Base-by-base conservation (phyloP, 2,113 vertebrate genomes). In the Phoenicopterus ruber region DNA sequence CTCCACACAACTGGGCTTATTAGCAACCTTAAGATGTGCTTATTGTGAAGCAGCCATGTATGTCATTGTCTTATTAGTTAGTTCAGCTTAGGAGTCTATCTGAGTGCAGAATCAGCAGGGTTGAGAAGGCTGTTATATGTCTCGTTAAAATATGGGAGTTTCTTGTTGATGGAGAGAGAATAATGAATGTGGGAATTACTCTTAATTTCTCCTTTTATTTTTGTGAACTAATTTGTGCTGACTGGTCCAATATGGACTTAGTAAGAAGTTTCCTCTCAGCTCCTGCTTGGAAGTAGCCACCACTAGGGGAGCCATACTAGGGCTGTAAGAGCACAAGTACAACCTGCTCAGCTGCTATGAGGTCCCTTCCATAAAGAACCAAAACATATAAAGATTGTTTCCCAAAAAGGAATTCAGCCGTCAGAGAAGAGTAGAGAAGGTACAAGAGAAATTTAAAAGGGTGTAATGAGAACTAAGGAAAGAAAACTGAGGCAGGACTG, bases 251-350 rank as follows among this genome's bases (percentile, higher is more conserved):
- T 25, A 36, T 1, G 2, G 66, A 54, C 0, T 1, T 38, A 57
- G 42, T 14, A n/a, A 72, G 40, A 62, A n/a, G 11, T 32, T 87
- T 65, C 29, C 25, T 76, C 19, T 92, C 34, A 42, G 13, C 22
- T 34, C 15, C 24, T 25, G 74, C 34, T 36, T 85, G 46, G 40
- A 72, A 74, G 21, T 13, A 76, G 44, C 12, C 47, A 61, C 11
- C 16, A 3, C 44, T 11, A 93, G 34, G 5, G 13, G 10, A 59
- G 17, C 0, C 1, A n/a, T 66, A 11, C 13, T 78, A 49, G 12
- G 14, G 13, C 20, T 58, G 16, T 46, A 61, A 36, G 40, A 82
- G 34, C 28, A 76, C 5, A 63, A 42, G 54, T 32, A 44, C 49
- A 90, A 40, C 9, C 18, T 32, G 17, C 16, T 42, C 26, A 31